These are phyloP conservation scores for Knipowitschia caucasica DNA, from an alignment of 2,797 vertebrate species.

Conservation along the genomic window DNA sequence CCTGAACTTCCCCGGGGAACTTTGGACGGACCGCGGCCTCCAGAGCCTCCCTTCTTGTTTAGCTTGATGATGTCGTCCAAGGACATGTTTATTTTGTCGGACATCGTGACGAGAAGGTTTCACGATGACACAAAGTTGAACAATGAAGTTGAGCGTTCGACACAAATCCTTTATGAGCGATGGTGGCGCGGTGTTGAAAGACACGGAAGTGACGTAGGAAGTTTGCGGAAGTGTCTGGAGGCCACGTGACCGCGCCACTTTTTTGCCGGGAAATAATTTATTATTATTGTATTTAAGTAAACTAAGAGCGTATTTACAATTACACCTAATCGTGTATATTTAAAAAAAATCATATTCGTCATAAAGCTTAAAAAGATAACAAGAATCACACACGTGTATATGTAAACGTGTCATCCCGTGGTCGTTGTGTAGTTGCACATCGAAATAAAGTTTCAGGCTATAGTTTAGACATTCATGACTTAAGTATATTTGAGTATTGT, in stretches of 20 bases:
- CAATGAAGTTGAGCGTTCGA: constrained; percentile 22
- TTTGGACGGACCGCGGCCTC: constrained; percentile 67
- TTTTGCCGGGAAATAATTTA: no score
- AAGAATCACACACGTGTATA: no score
- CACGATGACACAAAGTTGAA: background rate
- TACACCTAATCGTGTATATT: no score
- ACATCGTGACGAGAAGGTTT: constrained; percentile 57
- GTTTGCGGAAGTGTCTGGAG: constrained; percentile 9
- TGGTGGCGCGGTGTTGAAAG: constrained; percentile 43
- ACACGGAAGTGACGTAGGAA: constrained; percentile 19
- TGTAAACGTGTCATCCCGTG: no score
- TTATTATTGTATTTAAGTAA: background rate
- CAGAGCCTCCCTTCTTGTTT: constrained; percentile 81
- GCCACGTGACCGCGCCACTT: background rate
- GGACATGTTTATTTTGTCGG: constrained; percentile 92
- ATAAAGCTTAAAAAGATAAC: no score
- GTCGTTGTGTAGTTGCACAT: no score
- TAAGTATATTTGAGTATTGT: no score
- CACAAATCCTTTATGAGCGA: constrained; percentile 16
- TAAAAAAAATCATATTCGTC: no score
- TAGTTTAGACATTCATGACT: no score
- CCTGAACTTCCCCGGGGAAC: constrained; percentile 63
- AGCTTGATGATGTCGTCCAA: constrained; percentile 91
- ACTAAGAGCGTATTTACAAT: no score
- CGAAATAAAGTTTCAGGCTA: no score